Evolutionary conservation across 2,113 vertebrate genomes (phyloP), one percentile per base, ranked within the genome.

Genomic region (Puma concolor): DNA sequence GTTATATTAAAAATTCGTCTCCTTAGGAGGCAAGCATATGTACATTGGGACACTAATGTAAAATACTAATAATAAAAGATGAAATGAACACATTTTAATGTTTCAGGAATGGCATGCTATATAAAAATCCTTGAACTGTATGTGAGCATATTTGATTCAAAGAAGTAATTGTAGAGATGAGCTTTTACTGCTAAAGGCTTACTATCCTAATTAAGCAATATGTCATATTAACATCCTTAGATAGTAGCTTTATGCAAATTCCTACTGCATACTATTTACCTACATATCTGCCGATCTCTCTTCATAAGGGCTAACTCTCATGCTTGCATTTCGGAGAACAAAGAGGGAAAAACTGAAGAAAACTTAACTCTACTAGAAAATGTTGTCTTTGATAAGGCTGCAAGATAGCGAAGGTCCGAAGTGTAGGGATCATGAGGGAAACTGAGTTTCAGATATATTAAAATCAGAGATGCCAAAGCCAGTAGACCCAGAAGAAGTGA

Each of bases 151-250:
- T 91, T 67, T 96, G 96, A 96, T 96, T 95, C 95, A 96, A 82
- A 98, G 88, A 38, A 91, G 41, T 74, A 94, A 97, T 87, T 95
- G 31, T 76, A 74, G 21, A 84, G 54, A 97, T 93, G 79, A 89
- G 86, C 48, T 94, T 97, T 87, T 97, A 95, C 81, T 97, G 86
- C 82, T 95, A 72, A 97, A 92, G 54, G 25, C 93, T 94, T 69
- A 77, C 88, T 84, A 25, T 86, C 38, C 80, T 97, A 98, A 97
- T 97, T 95, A 97, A 97, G 63, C 36, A 89, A 67, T 95, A 91
- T 84, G 67, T 98, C 93, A 95, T 83, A 94, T 88, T 97, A 97
- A 92, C 52, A 87, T 91, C 84, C 60, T 57, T 41, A 57, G 86
- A 80, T 33, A 85, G 63, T 66, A 94, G 29, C 16, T 89, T 88